Evolutionary conservation across 2,888 invertebrate genomes (phyloP).

Genomic region (Beris chalybata): DNA sequence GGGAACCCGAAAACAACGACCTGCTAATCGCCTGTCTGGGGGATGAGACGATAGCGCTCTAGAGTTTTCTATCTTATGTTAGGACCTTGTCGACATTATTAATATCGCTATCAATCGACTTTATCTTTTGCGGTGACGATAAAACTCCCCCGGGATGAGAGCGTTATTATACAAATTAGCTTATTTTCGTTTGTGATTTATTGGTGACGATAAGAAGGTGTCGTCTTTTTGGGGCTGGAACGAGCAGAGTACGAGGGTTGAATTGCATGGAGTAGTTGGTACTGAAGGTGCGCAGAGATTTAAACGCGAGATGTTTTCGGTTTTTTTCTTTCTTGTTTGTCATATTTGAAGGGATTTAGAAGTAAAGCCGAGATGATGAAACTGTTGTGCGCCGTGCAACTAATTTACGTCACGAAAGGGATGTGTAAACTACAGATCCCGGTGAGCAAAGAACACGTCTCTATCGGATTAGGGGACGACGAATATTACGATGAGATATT

Average conservation of each 20-base stretch:
- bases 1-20: conserved; percentile 18
- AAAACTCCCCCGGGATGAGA: conserved; percentile 24
- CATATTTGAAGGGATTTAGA: conserved; percentile 15
- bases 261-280: too few species aligned
- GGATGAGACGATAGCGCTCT: not conserved
- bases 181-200: conserved; percentile 34
- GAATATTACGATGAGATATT: conserved; percentile 6
- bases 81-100: conserved; percentile 31
- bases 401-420: conserved; percentile 17
- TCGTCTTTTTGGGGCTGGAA: not conserved
- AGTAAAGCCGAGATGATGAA: conserved; percentile 26
- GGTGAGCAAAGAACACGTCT: conserved; percentile 13
- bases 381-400: conserved; percentile 16
- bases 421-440: conserved; percentile 6
- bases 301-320: too few species aligned
- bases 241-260: too few species aligned
- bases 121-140: conserved; percentile 24
- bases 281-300: too few species aligned
- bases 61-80: not conserved
- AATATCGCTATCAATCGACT: conserved; percentile 37
- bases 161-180: conserved; percentile 35
- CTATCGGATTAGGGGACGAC: conserved; percentile 15
- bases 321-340: not conserved
- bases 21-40: conserved; percentile 18
- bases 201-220: conserved; percentile 24